Conservation (phyloP, 2,113 vertebrate species). For the Hemiprocne comata region DNA sequence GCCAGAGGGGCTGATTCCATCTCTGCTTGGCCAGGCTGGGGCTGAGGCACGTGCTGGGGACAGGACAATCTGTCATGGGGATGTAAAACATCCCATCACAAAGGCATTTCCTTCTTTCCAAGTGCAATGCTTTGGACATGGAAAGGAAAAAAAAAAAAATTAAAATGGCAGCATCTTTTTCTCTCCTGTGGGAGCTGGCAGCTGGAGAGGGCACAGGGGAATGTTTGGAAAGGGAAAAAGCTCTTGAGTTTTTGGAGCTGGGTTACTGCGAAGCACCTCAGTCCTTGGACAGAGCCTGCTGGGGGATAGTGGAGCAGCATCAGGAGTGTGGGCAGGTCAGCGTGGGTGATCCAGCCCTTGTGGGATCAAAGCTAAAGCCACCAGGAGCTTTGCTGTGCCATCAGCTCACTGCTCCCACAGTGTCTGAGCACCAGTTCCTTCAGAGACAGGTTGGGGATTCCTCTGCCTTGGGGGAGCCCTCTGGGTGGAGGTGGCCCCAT, state of each 20-base stretch:
- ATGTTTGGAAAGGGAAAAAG: not conserved
- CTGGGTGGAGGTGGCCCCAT: not conserved
- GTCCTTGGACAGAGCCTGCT: not conserved
- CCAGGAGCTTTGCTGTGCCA: not conserved
- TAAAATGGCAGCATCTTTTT: not conserved
- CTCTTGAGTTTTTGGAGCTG: not conserved
- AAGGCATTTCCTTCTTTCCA: not conserved
- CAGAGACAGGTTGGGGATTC: not conserved
- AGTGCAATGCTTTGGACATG: not conserved
- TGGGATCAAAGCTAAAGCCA: not conserved
- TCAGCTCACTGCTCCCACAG: not conserved
- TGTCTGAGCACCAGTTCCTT: not conserved
- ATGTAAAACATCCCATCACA: not conserved
- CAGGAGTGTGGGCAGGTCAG: fast-evolving
- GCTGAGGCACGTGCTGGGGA: fast-evolving
- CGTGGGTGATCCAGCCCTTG: not conserved
- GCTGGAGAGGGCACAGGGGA: not conserved
- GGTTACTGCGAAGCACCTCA: not conserved
- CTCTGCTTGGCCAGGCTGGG: fast-evolving
- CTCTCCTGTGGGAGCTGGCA: not conserved
- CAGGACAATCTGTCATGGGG: fast-evolving
- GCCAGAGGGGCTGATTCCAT: not conserved
- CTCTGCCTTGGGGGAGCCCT: not conserved
- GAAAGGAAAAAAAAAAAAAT: not conserved
- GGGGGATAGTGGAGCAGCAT: not conserved